Conservation (phyloP, 2,888 invertebrate genomes). For the Drosophila koepferae region DNA sequence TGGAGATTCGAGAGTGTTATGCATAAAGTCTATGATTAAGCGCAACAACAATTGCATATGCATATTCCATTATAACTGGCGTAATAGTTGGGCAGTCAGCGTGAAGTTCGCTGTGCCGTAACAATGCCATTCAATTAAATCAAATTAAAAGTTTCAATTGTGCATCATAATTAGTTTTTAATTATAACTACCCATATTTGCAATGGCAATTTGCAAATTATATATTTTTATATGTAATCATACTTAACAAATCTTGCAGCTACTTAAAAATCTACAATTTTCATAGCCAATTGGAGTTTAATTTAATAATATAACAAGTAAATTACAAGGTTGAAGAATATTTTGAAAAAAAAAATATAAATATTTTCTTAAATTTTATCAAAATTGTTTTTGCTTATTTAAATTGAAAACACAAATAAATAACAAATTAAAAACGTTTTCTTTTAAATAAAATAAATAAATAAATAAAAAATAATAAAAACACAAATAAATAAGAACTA, state of each 20-base stretch:
- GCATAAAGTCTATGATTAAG: conserved; percentile 7
- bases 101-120: conserved; percentile 65
- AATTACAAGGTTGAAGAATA: background rate
- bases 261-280: conserved; percentile 4
- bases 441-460: too few relatives aligned
- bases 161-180: conserved; percentile 28
- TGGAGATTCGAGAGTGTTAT: conserved; percentile 8
- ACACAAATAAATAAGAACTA: too few relatives aligned
- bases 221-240: background rate
- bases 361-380: background rate
- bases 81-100: conserved; percentile 69
- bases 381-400: background rate
- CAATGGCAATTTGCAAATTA: conserved; percentile 31
- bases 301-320: background rate
- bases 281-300: background rate
- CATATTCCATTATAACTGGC: conserved; percentile 24
- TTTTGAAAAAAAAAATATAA: background rate
- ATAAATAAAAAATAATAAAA: too few relatives aligned
- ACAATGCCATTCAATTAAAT: conserved; percentile 69
- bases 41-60: conserved; percentile 14
- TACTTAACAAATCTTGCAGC: background rate
- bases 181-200: conserved; percentile 8
- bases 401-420: background rate
- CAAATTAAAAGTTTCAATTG: conserved; percentile 52
- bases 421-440: too few relatives aligned